A percentile compares a stretch with the other conserved stretches of the same genome.
Evolutionary conservation across 2,888 invertebrate species (phyloP).

Genomic region (Drosophila rubida): DNA sequence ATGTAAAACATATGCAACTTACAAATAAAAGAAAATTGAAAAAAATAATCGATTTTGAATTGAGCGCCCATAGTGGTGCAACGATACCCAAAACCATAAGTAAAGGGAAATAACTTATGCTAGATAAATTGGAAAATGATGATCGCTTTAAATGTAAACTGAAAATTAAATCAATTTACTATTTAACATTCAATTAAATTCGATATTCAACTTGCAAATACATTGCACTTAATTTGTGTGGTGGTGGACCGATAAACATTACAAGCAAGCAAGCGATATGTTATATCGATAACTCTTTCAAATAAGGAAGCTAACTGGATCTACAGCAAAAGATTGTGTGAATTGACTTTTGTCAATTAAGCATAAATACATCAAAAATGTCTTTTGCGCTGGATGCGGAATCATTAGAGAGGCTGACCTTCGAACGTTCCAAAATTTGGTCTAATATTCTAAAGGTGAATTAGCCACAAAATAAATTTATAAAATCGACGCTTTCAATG

Average conservation of each 20-base stretch:
- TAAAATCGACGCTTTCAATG: neutral
- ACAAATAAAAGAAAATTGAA: slow-evolving; percentile 57
- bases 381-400: slow-evolving; percentile 50
- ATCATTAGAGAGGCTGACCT: slow-evolving; percentile 62
- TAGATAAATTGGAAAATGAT: too few relatives aligned
- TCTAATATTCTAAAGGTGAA: slow-evolving; percentile 68
- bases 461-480: neutral
- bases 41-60: slow-evolving; percentile 12
- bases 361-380: slow-evolving; percentile 32
- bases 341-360: slow-evolving; percentile 3
- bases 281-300: slow-evolving; percentile 22
- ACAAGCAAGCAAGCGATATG: slow-evolving; percentile 6
- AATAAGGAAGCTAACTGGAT: slow-evolving; percentile 13
- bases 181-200: too few relatives aligned
- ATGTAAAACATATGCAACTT: slow-evolving; percentile 73
- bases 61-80: neutral
- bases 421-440: slow-evolving; percentile 81
- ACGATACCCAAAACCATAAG: neutral
- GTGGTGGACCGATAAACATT: neutral
- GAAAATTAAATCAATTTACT: too few relatives aligned
- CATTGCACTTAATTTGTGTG: neutral
- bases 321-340: neutral
- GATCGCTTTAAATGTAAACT: too few relatives aligned
- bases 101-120: too few relatives aligned
- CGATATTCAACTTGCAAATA: too few relatives aligned